These are phyloP conservation scores for Drosophila bocki DNA, from an alignment of 1,140 invertebrate genomes.

Conservation along the genomic window DNA sequence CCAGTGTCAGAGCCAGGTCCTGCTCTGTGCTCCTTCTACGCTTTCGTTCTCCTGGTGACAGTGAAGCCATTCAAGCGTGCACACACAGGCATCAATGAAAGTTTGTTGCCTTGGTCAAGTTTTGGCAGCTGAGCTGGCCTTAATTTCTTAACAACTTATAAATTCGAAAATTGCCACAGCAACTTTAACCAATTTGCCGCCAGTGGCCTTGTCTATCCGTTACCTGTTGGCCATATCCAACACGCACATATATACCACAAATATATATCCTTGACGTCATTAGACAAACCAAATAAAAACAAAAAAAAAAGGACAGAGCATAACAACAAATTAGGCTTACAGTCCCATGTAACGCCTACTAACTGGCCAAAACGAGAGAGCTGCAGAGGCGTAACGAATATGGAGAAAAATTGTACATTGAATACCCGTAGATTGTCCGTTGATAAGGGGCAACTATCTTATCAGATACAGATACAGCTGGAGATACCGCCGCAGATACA, in stretches of 20 bases:
- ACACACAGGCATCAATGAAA: conserved; percentile 20
- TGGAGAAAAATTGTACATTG: conserved; percentile 41
- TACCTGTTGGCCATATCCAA: conserved; percentile 20
- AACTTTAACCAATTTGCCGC: conserved; percentile 43
- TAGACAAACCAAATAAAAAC: conserved; percentile 14
- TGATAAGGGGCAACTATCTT: conserved; percentile 58
- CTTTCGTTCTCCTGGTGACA: conserved; percentile 20
- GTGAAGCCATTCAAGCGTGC: conserved; percentile 34
- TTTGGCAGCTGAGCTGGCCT: conserved; percentile 19
- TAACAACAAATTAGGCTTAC: conserved; percentile 42
- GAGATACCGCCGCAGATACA: conserved; percentile 13
- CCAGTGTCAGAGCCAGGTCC: background rate
- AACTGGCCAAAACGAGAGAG: background rate
- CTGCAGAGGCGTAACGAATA: conserved; percentile 63
- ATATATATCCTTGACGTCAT: conserved; percentile 43
- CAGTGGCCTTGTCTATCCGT: conserved; percentile 13
- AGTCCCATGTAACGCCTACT: conserved; percentile 44
- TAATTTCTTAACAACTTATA: conserved; percentile 46
- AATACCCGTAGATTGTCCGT: conserved; percentile 38
- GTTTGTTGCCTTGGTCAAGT: conserved; percentile 35
- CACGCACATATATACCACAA: background rate
- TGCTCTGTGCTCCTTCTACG: background rate
- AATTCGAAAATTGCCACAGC: conserved; percentile 43
- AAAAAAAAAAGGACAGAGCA: conserved; percentile 3
- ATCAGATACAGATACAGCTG: conserved; percentile 30